Base-by-base conservation (phyloP, 2,113 vertebrate genomes). In the Heloderma charlesbogerti region DNA sequence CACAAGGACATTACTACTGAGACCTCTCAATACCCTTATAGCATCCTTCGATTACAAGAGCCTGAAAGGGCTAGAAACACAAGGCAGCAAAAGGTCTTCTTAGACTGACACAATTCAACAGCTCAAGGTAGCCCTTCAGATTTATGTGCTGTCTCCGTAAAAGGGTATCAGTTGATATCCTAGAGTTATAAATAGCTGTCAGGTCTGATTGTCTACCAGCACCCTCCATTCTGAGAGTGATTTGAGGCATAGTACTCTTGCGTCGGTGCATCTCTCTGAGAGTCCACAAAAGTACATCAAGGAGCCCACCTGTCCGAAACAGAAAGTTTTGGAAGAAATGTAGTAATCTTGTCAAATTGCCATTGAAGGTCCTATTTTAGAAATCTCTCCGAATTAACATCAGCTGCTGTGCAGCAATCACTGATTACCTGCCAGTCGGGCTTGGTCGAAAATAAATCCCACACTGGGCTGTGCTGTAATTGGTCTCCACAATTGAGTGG, bases 101-200 rank as follows among this genome's bases (percentile, higher is more conserved):
- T 79, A 71, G 63, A 86, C 4, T 90, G 89, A 86, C 84, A 69
- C 20, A 25, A 86, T 40, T 80, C 82, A 51, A 27, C 40, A 84
- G 89, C 72, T 90, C 89, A 90, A 90, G 89, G 89, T 86, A 90
- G 60, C 60, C 77, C 15, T 80, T 86, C 63, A 90, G 66, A 86
- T 90, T 90, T 90, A 90, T 90, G 75, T 51, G 75, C 84, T 80
- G 63, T 54, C 60, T 57, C 12, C 18, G 69, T 72, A 90, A 86
- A 79, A 86, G 63, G 31, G 66, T 80, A 80, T 86, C 74, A 86
- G 75, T 71, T 79, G 84, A 86, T 90, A 78, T 86, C 57, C 40
- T 48, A 54, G 72, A 79, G 60, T 77, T 86, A 90, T 90, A 90
- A 90, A 90, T 86, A 80, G 74, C 54, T 90, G 89, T 86, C 89